Conservation (phyloP, 2,888 invertebrate species). For the Trichogramma evanescens region DNA sequence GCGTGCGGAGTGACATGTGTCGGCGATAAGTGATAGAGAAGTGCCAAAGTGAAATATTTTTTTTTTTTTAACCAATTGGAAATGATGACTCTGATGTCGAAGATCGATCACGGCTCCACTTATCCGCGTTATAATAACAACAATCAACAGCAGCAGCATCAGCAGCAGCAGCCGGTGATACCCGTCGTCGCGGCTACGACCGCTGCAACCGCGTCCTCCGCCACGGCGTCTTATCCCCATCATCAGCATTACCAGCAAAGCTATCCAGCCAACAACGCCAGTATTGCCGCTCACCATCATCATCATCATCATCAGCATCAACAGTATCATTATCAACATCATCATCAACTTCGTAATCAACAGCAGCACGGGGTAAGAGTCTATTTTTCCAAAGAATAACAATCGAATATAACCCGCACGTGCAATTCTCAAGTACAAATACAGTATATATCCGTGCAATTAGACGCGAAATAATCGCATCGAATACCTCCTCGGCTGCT, state of each 20-base stretch:
- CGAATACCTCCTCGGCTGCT: too few species aligned
- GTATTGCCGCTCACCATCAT: conserved; percentile 22
- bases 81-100: conserved; percentile 46
- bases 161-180: conserved; percentile 23
- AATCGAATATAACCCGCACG: too few species aligned
- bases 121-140: conserved; percentile 9
- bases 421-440: too few species aligned
- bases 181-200: too few species aligned
- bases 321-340: conserved; percentile 22
- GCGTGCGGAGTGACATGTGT: too few species aligned
- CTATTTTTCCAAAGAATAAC: too few species aligned
- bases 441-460: too few species aligned
- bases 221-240: background rate
- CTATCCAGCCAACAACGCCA: background rate
- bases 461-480: too few species aligned
- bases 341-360: conserved; percentile 22
- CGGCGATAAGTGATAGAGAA: too few species aligned
- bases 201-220: conserved; percentile 15
- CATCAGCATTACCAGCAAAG: conserved; percentile 7
- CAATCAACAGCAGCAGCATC: conserved; percentile 6
- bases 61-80: conserved; percentile 16
- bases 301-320: conserved; percentile 24
- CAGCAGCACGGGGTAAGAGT: conserved; percentile 17
- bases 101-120: conserved; percentile 33
- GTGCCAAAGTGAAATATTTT: too few species aligned